phyloP scores from a whole-genome alignment of 2,888 invertebrate genomes.

The Pseudolycoriella hygida region DNA sequence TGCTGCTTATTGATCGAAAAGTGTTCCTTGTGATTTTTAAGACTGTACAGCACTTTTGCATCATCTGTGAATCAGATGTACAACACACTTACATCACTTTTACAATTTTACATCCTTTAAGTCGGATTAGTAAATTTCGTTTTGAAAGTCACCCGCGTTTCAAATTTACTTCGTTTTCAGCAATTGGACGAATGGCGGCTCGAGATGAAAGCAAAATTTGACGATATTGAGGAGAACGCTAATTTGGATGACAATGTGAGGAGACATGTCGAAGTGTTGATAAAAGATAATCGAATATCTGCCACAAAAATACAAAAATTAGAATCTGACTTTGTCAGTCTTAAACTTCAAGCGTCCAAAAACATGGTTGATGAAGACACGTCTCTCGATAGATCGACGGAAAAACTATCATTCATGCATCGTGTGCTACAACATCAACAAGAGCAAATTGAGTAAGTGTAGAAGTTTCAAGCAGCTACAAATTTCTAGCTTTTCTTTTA shows the following conservation, averaged over 20 bases:
- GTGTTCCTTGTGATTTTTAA: too few relatives aligned
- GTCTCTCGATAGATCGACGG: not conserved
- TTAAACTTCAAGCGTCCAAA: not conserved
- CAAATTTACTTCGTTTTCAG: conserved; percentile 4
- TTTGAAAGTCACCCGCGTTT: too few relatives aligned
- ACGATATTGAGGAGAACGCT: conserved; percentile 1
- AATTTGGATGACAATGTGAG: conserved; percentile 8
- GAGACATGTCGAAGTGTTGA: conserved; percentile 5
- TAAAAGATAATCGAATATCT: conserved; percentile 3
- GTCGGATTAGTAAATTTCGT: too few relatives aligned
- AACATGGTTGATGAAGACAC: not conserved
- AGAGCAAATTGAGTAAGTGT: not conserved
- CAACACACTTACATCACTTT: too few relatives aligned
- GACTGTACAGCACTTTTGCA: too few relatives aligned
- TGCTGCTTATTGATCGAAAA: too few relatives aligned
- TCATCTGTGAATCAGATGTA: too few relatives aligned
- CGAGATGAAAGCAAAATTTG: conserved; percentile 7
- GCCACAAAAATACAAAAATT: not conserved
- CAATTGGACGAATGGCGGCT: conserved; percentile 9
- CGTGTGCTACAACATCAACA: not conserved
- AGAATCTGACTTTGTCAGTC: not conserved
- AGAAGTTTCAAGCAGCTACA: not conserved
- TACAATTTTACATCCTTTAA: too few relatives aligned
- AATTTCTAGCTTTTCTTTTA: too few relatives aligned
- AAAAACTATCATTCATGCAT: not conserved